phyloP scores from a whole-genome alignment of 1,140 invertebrate species.

The Probaryconus sp. region DNA sequence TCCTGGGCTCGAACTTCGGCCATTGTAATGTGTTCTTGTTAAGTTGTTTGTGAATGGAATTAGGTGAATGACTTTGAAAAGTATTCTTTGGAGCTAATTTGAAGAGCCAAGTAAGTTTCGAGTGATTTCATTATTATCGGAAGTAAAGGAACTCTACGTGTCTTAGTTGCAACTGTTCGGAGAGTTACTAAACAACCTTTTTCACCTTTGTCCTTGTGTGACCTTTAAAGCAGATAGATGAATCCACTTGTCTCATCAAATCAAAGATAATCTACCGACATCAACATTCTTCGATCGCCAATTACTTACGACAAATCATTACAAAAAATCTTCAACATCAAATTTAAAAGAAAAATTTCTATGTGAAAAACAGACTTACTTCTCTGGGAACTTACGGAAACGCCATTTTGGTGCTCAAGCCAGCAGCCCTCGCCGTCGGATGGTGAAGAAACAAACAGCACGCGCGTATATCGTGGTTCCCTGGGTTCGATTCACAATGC shows the following conservation, averaged over 20 bases:
- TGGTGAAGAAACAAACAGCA: background rate
- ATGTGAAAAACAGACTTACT: background rate
- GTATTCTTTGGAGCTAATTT: constrained; percentile 8
- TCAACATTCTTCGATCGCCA: no score
- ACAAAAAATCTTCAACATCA: no score
- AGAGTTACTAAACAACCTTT: no score
- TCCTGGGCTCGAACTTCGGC: constrained; percentile 13
- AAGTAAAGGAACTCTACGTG: no score
- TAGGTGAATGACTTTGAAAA: constrained; percentile 33
- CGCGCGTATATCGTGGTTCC: background rate
- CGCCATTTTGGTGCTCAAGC: constrained; percentile 43
- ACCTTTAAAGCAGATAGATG: no score
- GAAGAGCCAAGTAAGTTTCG: background rate
- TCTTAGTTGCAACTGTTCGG: no score
- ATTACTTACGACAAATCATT: no score
- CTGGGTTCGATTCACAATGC: constrained; percentile 2
- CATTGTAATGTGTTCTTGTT: constrained; percentile 20
- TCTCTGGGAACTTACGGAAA: background rate
- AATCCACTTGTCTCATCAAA: no score
- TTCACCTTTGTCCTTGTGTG: no score
- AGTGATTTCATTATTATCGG: no score
- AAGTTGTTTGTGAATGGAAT: constrained; percentile 31
- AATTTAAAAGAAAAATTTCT: no score
- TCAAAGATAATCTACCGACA: no score
- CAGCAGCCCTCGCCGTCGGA: constrained; percentile 5